Evolutionary conservation across 2,113 vertebrate species (phyloP), one percentile per base, ranked within the genome.

Genomic region (Perca flavescens): DNA sequence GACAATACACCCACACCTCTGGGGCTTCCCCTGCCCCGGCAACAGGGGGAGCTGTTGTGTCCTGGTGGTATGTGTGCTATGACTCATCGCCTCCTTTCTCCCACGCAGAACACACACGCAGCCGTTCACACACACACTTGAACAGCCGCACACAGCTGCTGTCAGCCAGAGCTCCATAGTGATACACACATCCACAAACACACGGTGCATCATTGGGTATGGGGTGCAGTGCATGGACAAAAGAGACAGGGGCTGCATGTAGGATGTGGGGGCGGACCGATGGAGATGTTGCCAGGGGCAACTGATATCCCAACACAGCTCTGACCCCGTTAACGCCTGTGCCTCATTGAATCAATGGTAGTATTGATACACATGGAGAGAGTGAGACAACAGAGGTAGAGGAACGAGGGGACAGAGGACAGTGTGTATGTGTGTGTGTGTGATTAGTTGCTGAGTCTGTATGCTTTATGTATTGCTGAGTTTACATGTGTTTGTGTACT

Each of bases 41-140:
- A 95, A 95, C 92, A 96, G 95, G 94, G 95, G 95, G 95, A 89
- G 92, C 95, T 93, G 91, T 95, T 94, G 94, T 92, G 88, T 91
- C 80, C 92, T 80, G 77, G 61, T 91, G 94, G 94, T 91, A 94
- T 96, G 92, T 89, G 89, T 68, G 86, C 82, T 76, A 82, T 96
- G 95, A 95, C 91, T 95, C 95, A 96, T 95, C 64, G 85, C 81
- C 93, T 89, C 86, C 89, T 92, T 84, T 91, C 84, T 93, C 89
- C 90, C 91, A 93, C 89, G 86, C 92, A 85, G 76, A 43, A 58
- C 79, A 40, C 40, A 36, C 34, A 57, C 49, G 34, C 34, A 34
- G 34, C 79, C 82, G 63, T 72, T 43, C 65, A 46, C 67, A 69
- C 50, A 69, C 67, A 2, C 31, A 15, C 22, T 43, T 31, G 53